These are phyloP conservation scores for Semaprochilodus insignis DNA, from an alignment of 2,797 vertebrate species.

Conservation along the genomic window DNA sequence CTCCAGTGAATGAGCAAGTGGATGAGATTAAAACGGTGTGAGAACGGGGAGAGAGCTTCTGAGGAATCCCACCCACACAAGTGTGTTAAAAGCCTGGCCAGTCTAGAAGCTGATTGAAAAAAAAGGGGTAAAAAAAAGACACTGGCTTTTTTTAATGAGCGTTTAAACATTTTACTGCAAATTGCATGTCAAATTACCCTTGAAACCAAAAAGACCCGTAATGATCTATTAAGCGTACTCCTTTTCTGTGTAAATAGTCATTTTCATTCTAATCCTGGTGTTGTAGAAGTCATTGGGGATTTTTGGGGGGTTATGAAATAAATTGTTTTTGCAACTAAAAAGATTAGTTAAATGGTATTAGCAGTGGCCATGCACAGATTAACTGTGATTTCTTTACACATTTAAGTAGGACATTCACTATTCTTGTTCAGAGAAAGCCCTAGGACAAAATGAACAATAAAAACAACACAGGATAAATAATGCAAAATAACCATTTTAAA, in stretches of 20 bases:
- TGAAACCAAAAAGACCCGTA: conserved; percentile 67
- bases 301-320: conserved; percentile 43
- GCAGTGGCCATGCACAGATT: conserved; percentile 22
- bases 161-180: conserved; percentile 71
- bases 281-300: conserved; percentile 66
- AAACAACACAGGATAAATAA: not conserved
- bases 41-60: conserved; percentile 59
- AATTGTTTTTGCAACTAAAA: conserved; percentile 33
- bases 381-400: conserved; percentile 8
- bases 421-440: not conserved
- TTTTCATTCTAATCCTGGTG: conserved; percentile 68
- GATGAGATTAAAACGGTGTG: conserved; percentile 73
- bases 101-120: conserved; percentile 67
- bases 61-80: conserved; percentile 60
- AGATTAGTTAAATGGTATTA: conserved; percentile 28
- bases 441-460: not conserved
- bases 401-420: conserved; percentile 7
- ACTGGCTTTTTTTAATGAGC: conserved; percentile 46
- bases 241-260: conserved; percentile 73
- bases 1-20: conserved; percentile 69
- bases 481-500: not conserved
- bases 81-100: conserved; percentile 66
- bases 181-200: conserved; percentile 77
- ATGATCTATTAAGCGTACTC: conserved; percentile 67
- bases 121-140: conserved; percentile 55